phyloP scores from a whole-genome alignment of 2,888 invertebrate species.

The Baronia brevicornis region DNA sequence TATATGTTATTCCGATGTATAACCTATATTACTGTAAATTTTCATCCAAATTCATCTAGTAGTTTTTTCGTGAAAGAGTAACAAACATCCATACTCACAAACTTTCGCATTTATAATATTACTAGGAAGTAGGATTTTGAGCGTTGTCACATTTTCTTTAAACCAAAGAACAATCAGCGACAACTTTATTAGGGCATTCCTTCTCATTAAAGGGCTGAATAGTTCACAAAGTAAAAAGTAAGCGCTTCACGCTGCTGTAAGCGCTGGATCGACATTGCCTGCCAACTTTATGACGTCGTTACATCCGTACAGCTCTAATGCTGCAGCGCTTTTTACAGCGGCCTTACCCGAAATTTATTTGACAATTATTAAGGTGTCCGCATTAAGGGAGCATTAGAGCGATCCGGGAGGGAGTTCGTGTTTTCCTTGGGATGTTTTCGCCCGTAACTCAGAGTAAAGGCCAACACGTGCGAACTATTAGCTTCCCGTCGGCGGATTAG shows the following conservation, averaged over 20 bases:
- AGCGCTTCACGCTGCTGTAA: conserved; percentile 24
- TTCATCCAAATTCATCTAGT: too few relatives aligned
- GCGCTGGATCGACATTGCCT: conserved; percentile 30
- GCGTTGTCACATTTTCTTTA: too few relatives aligned
- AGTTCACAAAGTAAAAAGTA: conserved; percentile 15
- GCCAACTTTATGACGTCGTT: conserved; percentile 60
- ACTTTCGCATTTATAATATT: too few relatives aligned
- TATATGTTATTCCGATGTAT: too few relatives aligned
- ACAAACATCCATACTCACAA: too few relatives aligned
- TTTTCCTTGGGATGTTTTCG: conserved; percentile 71
- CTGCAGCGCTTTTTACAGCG: conserved; percentile 48
- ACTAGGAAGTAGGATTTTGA: too few relatives aligned
- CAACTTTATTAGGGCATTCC: too few relatives aligned
- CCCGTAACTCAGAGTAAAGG: conserved; percentile 59
- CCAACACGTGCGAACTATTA: conserved; percentile 74
- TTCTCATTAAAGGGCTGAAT: too few relatives aligned
- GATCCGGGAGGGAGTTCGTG: conserved; percentile 61
- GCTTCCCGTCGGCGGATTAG: conserved; percentile 68
- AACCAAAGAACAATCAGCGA: too few relatives aligned
- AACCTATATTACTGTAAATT: too few relatives aligned
- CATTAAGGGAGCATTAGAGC: conserved; percentile 63
- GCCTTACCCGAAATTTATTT: conserved; percentile 67
- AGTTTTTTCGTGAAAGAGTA: too few relatives aligned
- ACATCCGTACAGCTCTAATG: conserved; percentile 38
- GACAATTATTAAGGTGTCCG: conserved; percentile 73